phyloP scores from a whole-genome alignment of 2,797 vertebrate species.

The Gouania willdenowi region DNA sequence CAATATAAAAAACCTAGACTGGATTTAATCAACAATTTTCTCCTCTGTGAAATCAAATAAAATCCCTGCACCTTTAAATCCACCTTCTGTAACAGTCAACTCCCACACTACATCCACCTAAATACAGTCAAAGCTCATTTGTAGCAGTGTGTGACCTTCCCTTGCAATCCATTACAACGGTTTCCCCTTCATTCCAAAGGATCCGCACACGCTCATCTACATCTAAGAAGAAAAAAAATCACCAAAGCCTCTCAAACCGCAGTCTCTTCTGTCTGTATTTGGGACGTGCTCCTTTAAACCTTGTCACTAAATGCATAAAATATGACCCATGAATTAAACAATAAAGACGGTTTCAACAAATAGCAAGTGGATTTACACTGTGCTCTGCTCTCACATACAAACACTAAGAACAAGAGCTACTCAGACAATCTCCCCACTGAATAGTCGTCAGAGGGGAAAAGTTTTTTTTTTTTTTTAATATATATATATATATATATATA shows the following conservation, averaged over 20 bases:
- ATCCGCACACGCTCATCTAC: constrained; percentile 17
- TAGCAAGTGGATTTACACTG: constrained; percentile 62
- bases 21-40: no score
- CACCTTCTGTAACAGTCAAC: background rate
- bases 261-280: constrained; percentile 31
- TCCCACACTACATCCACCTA: background rate
- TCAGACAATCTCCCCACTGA: constrained; percentile 53
- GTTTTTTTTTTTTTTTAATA: no score
- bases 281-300: constrained; percentile 54
- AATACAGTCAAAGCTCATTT: background rate
- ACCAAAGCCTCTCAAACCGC: constrained; percentile 24
- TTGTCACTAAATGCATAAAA: constrained; percentile 71
- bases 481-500: no score
- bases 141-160: background rate
- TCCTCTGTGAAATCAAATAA: no score
- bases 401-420: constrained; percentile 51
- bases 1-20: no score
- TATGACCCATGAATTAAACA: constrained; percentile 78
- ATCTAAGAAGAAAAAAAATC: constrained; percentile 26
- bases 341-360: constrained; percentile 76
- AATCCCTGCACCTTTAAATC: background rate
- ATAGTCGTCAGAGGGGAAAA: constrained; percentile 58
- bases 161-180: constrained; percentile 3
- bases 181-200: background rate
- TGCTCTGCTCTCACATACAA: constrained; percentile 42